A percentile compares a stretch with the other conserved stretches of the same genome.
Evolutionary conservation across 2,888 invertebrate genomes (phyloP).

Genomic region (Amphimallon solstitiale): DNA sequence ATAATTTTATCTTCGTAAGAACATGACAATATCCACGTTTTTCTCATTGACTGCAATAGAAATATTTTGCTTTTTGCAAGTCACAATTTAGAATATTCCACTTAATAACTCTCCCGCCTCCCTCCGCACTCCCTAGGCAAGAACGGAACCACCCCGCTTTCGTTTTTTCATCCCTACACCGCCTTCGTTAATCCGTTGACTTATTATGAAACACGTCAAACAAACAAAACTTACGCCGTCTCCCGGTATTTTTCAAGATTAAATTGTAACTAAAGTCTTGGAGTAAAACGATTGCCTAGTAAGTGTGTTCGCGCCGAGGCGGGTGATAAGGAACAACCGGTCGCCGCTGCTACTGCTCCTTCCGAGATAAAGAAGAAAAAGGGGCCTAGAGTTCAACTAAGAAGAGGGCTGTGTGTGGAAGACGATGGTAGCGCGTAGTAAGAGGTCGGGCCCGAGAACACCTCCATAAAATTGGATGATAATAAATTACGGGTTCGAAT

Average conservation of each 20-base stretch:
- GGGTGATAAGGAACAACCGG: constrained; percentile 46
- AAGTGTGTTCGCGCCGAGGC: constrained; percentile 33
- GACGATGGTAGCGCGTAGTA: not conserved
- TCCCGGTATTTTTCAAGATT: constrained; percentile 43
- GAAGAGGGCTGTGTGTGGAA: not conserved
- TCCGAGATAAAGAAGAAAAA: constrained; percentile 28
- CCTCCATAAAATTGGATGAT: constrained; percentile 47
- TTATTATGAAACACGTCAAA: constrained; percentile 33
- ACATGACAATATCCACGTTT: no score
- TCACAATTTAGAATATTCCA: no score
- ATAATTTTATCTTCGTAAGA: no score
- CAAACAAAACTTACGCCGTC: constrained; percentile 27
- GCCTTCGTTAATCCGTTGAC: constrained; percentile 18
- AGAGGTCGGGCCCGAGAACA: constrained; percentile 24
- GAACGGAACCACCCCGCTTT: not conserved
- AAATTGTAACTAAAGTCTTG: constrained; percentile 47
- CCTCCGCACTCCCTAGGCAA: no score
- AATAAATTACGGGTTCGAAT: constrained; percentile 47
- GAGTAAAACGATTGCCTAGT: constrained; percentile 42
- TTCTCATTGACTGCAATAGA: no score
- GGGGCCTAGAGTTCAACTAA: not conserved
- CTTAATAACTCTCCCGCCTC: no score
- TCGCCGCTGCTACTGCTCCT: constrained; percentile 22
- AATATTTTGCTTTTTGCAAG: no score
- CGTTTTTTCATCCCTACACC: not conserved